Evolutionary conservation across 2,797 vertebrate genomes (phyloP).

Genomic region (Pangasius larnaudii): DNA sequence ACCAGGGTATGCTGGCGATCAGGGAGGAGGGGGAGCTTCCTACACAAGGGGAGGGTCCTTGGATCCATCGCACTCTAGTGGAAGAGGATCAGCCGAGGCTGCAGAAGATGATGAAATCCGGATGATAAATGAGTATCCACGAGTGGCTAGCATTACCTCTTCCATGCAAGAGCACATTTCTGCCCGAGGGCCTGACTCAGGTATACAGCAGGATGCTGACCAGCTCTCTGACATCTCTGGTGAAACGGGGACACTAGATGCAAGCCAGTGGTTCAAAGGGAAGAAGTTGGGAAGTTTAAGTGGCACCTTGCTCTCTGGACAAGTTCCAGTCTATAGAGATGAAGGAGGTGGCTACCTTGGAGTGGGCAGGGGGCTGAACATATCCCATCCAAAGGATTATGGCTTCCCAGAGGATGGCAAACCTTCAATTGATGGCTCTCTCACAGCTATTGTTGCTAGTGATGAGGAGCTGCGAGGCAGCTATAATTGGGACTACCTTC

Average conservation of each 20-base stretch:
- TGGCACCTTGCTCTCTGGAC: conserved; percentile 85
- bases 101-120: conserved; percentile 97
- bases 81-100: conserved; percentile 91
- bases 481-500: conserved; percentile 99
- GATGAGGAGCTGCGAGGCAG: conserved; percentile 97
- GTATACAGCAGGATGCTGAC: conserved; percentile 97
- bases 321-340: conserved; percentile 87
- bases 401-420: conserved; percentile 95
- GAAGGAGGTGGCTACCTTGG: conserved; percentile 87
- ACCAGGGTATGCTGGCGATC: conserved; percentile 84
- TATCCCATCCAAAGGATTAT: conserved; percentile 91
- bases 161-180: conserved; percentile 96
- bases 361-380: conserved; percentile 86
- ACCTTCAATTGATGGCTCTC: conserved; percentile 89
- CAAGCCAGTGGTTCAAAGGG: conserved; percentile 92
- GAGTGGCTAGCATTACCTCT: conserved; percentile 91
- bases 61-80: conserved; percentile 97
- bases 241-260: conserved; percentile 87
- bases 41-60: conserved; percentile 92
- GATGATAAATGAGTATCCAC: conserved; percentile 98
- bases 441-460: conserved; percentile 95
- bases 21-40: conserved; percentile 75
- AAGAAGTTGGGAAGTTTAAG: conserved; percentile 89
- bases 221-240: conserved; percentile 97
- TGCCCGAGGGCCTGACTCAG: conserved; percentile 93